Evolutionary conservation across 2,113 vertebrate genomes (phyloP), one percentile per base, ranked within the genome.

Genomic region (Alethe diademata): DNA sequence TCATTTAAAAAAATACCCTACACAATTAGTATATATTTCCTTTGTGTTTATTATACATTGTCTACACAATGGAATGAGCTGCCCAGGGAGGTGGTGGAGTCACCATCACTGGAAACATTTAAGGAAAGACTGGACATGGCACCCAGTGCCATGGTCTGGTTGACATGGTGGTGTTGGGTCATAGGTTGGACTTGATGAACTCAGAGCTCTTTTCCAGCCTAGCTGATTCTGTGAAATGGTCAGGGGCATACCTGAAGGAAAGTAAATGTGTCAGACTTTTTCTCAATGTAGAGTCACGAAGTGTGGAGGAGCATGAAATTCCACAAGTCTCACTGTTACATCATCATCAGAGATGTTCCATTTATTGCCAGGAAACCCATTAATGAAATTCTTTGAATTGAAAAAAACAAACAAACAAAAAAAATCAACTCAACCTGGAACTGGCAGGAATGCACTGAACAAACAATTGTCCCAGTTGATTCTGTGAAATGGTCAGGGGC

Each of bases 141-240:
- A 48, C 1, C 26, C 22, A 31, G 35, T 26, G 57, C 25, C 57
- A 31, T 48, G 50, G 35, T 57, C 9, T 65, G 51, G 18, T 35
- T n/a, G 29, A 14, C 25, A 25, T 0, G n/a, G 24, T 64, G 25
- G 24, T 64, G 25, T 26, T 56, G 29, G 24, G 38, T 17, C 43
- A 20, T 3, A 45, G 33, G 24, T 7, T 81, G 53, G 29, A 25
- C 38, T 53, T 0, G 0, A n/a, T 7, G 19, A 74, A 11, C 28
- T n/a, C 51, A 73, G 28, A 88, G 23, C 38, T 24, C 19, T 89
- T 82, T 36, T 58, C 69, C 60, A 60, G n/a, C 19, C 36, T 20
- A 14, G 22, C 0, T 29, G 45, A 22, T 74, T 82, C 38, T 61
- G 29, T 60, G 54, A 74, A 82, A 74, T 40, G 5, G 11, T 6